A percentile compares a stretch with the other conserved stretches of the same genome.
These are phyloP conservation scores for Crepidodera aurea DNA, from an alignment of 2,888 invertebrate genomes.

Conservation along the genomic window DNA sequence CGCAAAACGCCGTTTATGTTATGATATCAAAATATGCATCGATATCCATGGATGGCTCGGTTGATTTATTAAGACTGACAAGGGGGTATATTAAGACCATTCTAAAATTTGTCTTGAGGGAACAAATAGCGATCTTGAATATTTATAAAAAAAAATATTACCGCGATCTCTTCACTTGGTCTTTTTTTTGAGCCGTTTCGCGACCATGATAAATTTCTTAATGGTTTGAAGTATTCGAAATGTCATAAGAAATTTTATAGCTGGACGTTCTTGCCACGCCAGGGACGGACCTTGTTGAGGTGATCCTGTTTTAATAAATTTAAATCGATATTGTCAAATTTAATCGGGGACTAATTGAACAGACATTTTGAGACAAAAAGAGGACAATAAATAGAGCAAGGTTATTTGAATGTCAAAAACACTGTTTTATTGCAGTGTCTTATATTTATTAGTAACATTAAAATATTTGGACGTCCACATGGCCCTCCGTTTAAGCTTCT, in stretches of 20 bases:
- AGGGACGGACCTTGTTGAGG: slow-evolving; percentile 1
- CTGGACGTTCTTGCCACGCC: not conserved
- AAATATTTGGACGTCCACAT: too few species aligned
- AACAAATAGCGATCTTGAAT: slow-evolving; percentile 19
- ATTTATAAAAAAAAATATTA: slow-evolving; percentile 14
- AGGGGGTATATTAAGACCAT: slow-evolving; percentile 38
- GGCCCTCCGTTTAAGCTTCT: too few species aligned
- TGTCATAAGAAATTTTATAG: slow-evolving; percentile 34
- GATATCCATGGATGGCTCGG: slow-evolving; percentile 36
- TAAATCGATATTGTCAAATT: too few species aligned
- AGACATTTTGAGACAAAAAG: too few species aligned
- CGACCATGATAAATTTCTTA: slow-evolving; percentile 32
- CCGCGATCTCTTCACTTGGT: not conserved
- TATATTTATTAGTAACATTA: too few species aligned
- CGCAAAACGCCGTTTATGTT: slow-evolving; percentile 19
- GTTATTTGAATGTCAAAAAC: too few species aligned
- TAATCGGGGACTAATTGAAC: too few species aligned
- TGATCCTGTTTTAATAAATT: too few species aligned
- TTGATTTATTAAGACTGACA: slow-evolving; percentile 45
- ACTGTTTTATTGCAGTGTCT: too few species aligned
- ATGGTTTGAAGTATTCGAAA: slow-evolving; percentile 27
- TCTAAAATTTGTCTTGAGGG: slow-evolving; percentile 40
- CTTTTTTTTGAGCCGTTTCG: slow-evolving; percentile 22
- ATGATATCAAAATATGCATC: slow-evolving; percentile 49
- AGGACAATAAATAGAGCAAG: too few species aligned